Conservation (phyloP, 1,140 invertebrate species). For the Pogonognathellus flavescens region DNA sequence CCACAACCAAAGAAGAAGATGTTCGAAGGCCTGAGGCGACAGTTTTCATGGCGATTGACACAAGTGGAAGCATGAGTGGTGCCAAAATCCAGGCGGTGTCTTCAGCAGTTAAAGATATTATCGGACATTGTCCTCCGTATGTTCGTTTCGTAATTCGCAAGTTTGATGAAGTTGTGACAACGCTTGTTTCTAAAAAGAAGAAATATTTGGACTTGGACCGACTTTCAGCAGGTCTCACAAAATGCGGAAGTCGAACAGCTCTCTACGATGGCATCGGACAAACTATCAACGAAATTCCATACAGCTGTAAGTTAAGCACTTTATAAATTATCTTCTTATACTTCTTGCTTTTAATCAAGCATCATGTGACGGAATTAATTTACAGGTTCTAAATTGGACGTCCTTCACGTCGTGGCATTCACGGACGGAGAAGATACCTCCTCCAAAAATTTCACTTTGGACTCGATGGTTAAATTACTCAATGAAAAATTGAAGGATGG, state of each 20-base stretch:
- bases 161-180: constrained; percentile 8
- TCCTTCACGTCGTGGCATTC: background rate
- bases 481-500: constrained; percentile 18
- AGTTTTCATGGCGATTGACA: constrained; percentile 43
- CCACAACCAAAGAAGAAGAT: too few species aligned
- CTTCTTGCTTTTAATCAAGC: too few species aligned
- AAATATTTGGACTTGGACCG: constrained; percentile 35
- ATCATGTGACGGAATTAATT: background rate
- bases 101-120: constrained; percentile 3
- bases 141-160: constrained; percentile 31
- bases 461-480: background rate
- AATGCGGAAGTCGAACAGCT: constrained; percentile 4
- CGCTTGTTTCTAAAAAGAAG: constrained; percentile 48
- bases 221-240: background rate
- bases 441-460: background rate
- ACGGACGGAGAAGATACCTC: constrained; percentile 25
- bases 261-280: constrained; percentile 40
- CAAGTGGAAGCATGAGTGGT: constrained; percentile 51
- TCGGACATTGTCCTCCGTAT: constrained; percentile 6
- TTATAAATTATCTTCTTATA: too few species aligned
- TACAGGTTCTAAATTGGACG: background rate
- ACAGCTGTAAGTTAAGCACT: constrained; percentile 1
- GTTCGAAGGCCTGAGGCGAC: background rate
- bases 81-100: constrained; percentile 27
- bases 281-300: constrained; percentile 34